Base-by-base conservation (phyloP, 2,797 vertebrate genomes). In the Paguma larvata region DNA sequence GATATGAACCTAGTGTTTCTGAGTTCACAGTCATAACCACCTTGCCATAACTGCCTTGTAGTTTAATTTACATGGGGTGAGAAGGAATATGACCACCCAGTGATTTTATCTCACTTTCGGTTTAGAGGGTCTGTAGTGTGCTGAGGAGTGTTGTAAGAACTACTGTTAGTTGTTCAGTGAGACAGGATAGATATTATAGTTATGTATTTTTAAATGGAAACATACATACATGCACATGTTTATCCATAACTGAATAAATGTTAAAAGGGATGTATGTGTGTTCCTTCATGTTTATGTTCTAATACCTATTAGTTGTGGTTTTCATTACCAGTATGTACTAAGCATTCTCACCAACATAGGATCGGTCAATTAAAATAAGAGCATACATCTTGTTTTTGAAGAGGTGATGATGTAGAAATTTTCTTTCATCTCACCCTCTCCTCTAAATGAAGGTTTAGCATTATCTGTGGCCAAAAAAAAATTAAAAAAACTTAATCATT, bases 151-250 rank as follows among this genome's bases (percentile, higher is more conserved):
- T 30, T 73, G 1, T 70, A 34, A 34, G 13, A 85, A 56, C 11
- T 59, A 25, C 4, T 63, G 3, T 63, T 63, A 59, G 15, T 63
- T 85, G 25, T 59, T 75, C 72, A 87, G 16, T 94, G 34, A 46
- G 44, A 92, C 95, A 79, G 82, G 19, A 56, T 51, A 70, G 38
- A 51, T 77, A 32, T 32, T 67, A 30, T 18, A 90, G 12, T 63
- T 91, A 32, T 14, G 23, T 70, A 79, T 68, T 85, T 88, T 97
- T 85, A 84, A 83, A 48, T 70, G 41, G 51, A 68, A 86, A n/a
- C 27, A 46, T 51, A 30, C 21, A 5, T 65, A 30, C 51, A 83
- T 30, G 14, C 34, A 68, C 44, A 44, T 30, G 6, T 13, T 38
- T 14, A 44, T 14, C 16, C 13, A 15, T 85, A 85, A 80, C 18